Percentiles rank a stretch among this genome's conserved stretches.
Conservation (phyloP, 2,797 vertebrate species). For the Coilia nasus region DNA sequence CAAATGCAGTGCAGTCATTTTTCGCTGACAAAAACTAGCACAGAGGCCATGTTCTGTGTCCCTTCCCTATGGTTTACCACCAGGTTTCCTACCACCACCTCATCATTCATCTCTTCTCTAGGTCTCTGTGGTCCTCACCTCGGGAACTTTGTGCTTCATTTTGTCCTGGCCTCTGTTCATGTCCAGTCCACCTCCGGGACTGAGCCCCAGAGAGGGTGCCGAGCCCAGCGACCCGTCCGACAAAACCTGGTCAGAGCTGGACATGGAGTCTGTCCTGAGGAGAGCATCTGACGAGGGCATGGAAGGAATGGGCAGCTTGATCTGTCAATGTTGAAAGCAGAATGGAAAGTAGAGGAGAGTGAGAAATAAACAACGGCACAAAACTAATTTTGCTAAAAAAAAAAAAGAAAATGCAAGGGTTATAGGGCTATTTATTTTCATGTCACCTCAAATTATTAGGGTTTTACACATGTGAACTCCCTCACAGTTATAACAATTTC, state of each 20-base stretch:
- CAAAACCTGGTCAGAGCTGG: constrained; percentile 72
- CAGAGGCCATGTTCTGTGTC: not conserved
- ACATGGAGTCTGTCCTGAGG: constrained; percentile 74
- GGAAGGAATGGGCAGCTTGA: constrained; percentile 68
- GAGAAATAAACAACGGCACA: constrained; percentile 9
- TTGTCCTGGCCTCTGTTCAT: constrained; percentile 80
- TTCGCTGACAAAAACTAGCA: not conserved
- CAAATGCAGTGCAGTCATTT: not conserved
- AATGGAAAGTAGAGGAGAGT: not conserved
- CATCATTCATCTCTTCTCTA: not conserved
- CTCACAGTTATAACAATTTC: too few species aligned
- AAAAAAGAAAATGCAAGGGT: not conserved
- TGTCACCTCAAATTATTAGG: not conserved
- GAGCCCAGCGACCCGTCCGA: constrained; percentile 78
- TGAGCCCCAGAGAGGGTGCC: constrained; percentile 73
- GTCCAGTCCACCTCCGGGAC: constrained; percentile 76
- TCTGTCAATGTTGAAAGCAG: constrained; percentile 51
- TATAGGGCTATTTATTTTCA: not conserved
- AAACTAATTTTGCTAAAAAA: not conserved
- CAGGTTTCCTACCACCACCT: not conserved
- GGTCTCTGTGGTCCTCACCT: constrained; percentile 66
- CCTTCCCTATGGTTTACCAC: not conserved
- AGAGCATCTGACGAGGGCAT: constrained; percentile 71
- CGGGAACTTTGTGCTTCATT: constrained; percentile 81
- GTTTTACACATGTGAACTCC: too few species aligned